Conservation (phyloP, 2,888 invertebrate species). For the Tubulanus polymorphus region DNA sequence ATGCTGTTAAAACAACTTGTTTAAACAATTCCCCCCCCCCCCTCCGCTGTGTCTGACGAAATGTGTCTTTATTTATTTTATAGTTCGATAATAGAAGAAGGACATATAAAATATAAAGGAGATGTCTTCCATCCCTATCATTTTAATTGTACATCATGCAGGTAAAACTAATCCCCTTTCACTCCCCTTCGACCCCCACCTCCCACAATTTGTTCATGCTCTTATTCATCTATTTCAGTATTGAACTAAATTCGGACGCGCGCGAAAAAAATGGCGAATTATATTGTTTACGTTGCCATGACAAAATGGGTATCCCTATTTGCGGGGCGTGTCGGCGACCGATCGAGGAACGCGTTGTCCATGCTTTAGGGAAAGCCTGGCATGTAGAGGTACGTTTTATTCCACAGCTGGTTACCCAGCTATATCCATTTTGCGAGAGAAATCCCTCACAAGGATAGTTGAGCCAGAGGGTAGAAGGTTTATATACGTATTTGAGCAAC, state of each 20-base stretch:
- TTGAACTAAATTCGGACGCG: conserved; percentile 92
- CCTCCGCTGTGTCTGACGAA: too few species aligned
- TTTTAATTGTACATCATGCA: conserved; percentile 82
- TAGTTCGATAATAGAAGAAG: conserved; percentile 57
- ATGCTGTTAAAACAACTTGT: background rate
- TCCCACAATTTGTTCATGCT: too few species aligned
- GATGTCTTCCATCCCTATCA: conserved; percentile 99
- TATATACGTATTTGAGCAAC: too few species aligned
- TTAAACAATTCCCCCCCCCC: background rate
- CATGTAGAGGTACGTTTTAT: conserved; percentile 52
- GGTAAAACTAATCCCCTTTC: too few species aligned
- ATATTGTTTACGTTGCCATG: conserved; percentile 96
- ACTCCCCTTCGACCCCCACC: too few species aligned
- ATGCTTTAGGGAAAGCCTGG: conserved; percentile 71
- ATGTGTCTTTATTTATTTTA: too few species aligned
- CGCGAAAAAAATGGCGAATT: conserved; percentile 93
- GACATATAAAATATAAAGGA: conserved; percentile 62
- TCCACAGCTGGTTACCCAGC: too few species aligned
- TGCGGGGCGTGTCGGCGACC: conserved; percentile 98
- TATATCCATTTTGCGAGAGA: too few species aligned
- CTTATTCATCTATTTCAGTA: conserved; percentile 55
- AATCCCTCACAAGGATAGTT: too few species aligned
- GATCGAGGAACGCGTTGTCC: conserved; percentile 97
- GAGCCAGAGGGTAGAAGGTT: too few species aligned
- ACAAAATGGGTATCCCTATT: conserved; percentile 99